Evolutionary conservation across 2,888 invertebrate genomes (phyloP).

Genomic region (Chorisops tibialis): DNA sequence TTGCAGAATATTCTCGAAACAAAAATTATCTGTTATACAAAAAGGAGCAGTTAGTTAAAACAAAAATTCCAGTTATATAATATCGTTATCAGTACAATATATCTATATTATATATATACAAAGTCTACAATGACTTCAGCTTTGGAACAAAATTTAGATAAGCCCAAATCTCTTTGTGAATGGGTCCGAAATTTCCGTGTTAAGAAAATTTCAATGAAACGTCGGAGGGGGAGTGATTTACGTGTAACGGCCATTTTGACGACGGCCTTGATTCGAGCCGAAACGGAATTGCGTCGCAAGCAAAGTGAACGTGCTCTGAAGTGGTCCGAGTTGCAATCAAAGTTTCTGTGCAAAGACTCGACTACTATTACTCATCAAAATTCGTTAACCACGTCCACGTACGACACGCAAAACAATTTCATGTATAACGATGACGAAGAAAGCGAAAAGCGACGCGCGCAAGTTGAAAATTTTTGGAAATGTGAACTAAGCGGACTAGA

Average conservation of each 20-base stretch:
- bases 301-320: constrained; percentile 56
- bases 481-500: constrained; percentile 59
- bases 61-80: not conserved
- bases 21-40: not conserved
- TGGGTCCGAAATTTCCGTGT: constrained; percentile 59
- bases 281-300: constrained; percentile 56
- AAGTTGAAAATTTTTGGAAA: constrained; percentile 47
- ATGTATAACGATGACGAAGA: constrained; percentile 32
- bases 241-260: constrained; percentile 59
- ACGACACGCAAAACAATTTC: not conserved
- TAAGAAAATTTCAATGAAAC: constrained; percentile 55
- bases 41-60: constrained; percentile 5
- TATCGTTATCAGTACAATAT: not conserved
- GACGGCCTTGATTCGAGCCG: constrained; percentile 55
- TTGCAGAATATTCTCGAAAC: constrained; percentile 9
- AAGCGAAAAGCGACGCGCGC: constrained; percentile 40
- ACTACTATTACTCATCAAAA: not conserved
- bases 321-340: constrained; percentile 53
- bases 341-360: constrained; percentile 29
- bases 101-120: not conserved
- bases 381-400: constrained; percentile 4
- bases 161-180: constrained; percentile 38
- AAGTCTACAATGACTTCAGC: constrained; percentile 1
- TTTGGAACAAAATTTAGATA: constrained; percentile 13
- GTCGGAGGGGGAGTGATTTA: constrained; percentile 54